These are phyloP conservation scores for Macroteleia sp. DNA, from an alignment of 2,888 invertebrate species.

Conservation along the genomic window DNA sequence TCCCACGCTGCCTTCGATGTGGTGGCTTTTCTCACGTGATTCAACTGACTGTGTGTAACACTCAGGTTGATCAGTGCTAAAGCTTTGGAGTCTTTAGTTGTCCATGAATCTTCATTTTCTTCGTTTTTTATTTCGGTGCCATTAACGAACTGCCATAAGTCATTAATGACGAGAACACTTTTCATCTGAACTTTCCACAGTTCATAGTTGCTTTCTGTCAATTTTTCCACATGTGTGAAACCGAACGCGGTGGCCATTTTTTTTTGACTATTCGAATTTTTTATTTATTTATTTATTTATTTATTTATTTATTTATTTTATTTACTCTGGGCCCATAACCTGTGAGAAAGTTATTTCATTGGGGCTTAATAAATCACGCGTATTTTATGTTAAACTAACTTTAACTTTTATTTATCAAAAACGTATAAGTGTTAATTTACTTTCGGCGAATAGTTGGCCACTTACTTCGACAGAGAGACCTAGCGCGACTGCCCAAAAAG, in stretches of 20 bases:
- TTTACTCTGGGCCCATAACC: no score
- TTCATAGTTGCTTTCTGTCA: conserved; percentile 54
- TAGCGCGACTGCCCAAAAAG: no score
- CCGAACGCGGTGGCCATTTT: conserved; percentile 1
- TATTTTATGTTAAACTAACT: no score
- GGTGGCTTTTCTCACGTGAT: conserved; percentile 9
- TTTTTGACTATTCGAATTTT: no score
- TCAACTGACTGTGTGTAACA: conserved; percentile 25
- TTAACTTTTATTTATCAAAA: no score
- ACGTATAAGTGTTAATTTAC: no score
- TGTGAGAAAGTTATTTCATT: no score
- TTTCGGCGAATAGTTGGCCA: no score
- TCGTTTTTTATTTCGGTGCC: conserved; percentile 1
- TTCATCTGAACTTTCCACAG: conserved; percentile 55
- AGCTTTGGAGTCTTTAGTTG: conserved; percentile 45
- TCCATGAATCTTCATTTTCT: not conserved
- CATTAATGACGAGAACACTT: conserved; percentile 55
- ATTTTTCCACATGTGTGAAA: conserved; percentile 37
- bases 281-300: no score
- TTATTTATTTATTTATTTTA: no score
- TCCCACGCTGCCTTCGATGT: conserved; percentile 14
- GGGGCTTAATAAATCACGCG: no score
- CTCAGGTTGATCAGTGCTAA: conserved; percentile 48
- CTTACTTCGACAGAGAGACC: no score
- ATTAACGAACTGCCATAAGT: conserved; percentile 49